Evolutionary conservation across 2,888 invertebrate genomes (phyloP), one percentile per base, ranked within the genome.

Genomic region (Drosophila macrospina): DNA sequence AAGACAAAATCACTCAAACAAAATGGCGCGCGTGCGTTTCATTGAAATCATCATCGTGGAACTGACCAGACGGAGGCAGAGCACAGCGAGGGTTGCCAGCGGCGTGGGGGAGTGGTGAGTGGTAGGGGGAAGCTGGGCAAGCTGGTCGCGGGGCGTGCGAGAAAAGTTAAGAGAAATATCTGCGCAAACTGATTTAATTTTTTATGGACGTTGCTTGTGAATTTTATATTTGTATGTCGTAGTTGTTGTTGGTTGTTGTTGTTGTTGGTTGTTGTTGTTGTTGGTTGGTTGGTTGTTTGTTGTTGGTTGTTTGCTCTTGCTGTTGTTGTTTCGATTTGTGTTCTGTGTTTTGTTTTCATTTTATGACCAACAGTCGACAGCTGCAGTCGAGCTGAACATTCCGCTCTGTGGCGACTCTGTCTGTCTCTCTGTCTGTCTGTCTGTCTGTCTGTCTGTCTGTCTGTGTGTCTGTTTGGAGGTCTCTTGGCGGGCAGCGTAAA

Each of bases 141-240:
- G 20, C 20, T 20, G 20, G 20, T 20, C 20, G 20, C 20, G n/a
- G 20, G 41, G 6, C 2, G 26, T 10, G 32, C 26, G 42, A 66
- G 30, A 72, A 72, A 68, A 80, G 69, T 77, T 57, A 51, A 64
- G 71, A 52, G 61, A 81, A 78, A 86, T 80, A 78, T 80, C 75
- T 81, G 61, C 63, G 68, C 87, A 85, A 84, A 78, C 86, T 80
- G 88, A 80, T 85, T 85, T 85, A 85, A 88, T 85, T 88, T 88
- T 88, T 86, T 86, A 86, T 85, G 71, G 47, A 50, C 51, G 62
- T 52, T 69, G 63, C 86, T 82, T 85, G 80, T 78, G 74, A 88
- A 75, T 82, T 86, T 80, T 79, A 72, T 82, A 86, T 78, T 67
- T 78, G 64, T 69, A 56, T 13, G 47, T 59, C 57, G 41, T 64